Evolutionary conservation across 1,140 invertebrate genomes (phyloP).

Genomic region (Spodoptera litura): DNA sequence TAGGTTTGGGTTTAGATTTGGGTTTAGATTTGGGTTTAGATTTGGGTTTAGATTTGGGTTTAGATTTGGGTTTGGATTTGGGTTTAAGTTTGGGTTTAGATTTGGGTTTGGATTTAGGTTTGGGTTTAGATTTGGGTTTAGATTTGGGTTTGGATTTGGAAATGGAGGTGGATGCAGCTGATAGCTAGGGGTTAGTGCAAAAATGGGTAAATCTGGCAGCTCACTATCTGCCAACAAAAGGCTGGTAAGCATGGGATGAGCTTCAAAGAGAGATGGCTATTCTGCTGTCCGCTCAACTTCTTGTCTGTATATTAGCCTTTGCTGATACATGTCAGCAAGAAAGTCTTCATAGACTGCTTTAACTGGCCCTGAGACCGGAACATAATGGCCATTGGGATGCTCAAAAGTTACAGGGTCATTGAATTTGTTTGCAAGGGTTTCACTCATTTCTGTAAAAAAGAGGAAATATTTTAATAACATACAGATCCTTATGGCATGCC

Average conservation of each 20-base stretch:
- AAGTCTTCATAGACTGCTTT: conserved; percentile 90
- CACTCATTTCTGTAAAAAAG: conserved; percentile 89
- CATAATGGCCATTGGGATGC: conserved; percentile 94
- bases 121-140: too few relatives aligned
- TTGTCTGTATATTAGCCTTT: conserved; percentile 61
- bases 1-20: too few relatives aligned
- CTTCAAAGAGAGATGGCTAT: conserved; percentile 32
- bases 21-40: too few relatives aligned
- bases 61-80: too few relatives aligned
- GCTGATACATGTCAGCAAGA: conserved; percentile 84
- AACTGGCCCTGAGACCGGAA: conserved; percentile 90
- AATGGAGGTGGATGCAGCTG: too few relatives aligned
- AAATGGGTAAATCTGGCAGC: too few relatives aligned
- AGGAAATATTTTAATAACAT: conserved; percentile 53
- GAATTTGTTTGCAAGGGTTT: conserved; percentile 90
- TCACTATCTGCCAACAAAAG: background rate
- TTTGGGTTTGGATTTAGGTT: too few relatives aligned
- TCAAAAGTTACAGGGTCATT: conserved; percentile 87
- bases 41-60: too few relatives aligned
- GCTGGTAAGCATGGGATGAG: background rate
- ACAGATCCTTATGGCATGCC: too few relatives aligned
- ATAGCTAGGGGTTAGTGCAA: too few relatives aligned
- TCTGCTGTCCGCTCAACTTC: conserved; percentile 56
- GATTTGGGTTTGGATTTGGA: too few relatives aligned
- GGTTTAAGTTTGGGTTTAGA: too few relatives aligned